Evolutionary conservation across 1,140 invertebrate species (phyloP).

Genomic region (Phthorimaea operculella): DNA sequence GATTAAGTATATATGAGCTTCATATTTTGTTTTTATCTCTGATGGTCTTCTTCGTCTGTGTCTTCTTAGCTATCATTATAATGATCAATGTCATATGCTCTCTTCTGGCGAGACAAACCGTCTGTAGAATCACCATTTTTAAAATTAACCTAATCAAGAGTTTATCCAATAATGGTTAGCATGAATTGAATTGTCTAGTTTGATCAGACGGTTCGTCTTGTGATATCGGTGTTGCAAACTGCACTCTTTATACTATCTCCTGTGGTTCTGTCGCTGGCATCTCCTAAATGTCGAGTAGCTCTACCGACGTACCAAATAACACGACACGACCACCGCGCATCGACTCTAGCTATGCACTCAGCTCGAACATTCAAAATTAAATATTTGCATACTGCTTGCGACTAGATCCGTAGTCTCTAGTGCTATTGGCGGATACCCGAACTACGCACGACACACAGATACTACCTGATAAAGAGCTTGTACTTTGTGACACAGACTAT

Average conservation of each 20-base stretch:
- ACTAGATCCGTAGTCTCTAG: constrained; percentile 64
- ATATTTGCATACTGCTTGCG: constrained; percentile 59
- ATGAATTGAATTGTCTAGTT: neutral
- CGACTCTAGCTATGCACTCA: constrained; percentile 60
- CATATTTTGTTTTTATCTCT: constrained; percentile 38
- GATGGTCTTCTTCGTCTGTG: constrained; percentile 47
- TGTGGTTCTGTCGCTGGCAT: constrained; percentile 64
- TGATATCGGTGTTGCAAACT: constrained; percentile 65
- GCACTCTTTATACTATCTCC: constrained; percentile 66
- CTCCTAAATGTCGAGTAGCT: constrained; percentile 60
- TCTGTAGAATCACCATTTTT: constrained; percentile 20
- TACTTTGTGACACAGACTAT: constrained; percentile 66
- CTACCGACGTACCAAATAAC: constrained; percentile 38
- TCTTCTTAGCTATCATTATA: constrained; percentile 56
- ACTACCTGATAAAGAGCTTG: constrained; percentile 62
- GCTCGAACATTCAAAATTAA: constrained; percentile 63
- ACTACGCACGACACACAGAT: constrained; percentile 63
- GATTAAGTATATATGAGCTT: constrained; percentile 42
- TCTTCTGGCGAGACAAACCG: constrained; percentile 41
- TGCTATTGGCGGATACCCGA: constrained; percentile 62
- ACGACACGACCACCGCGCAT: constrained; percentile 55
- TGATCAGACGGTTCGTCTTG: constrained; percentile 36
- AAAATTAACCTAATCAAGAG: too few species aligned
- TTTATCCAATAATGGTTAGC: neutral
- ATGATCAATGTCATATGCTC: constrained; percentile 58